Conservation (phyloP, 2,888 invertebrate species). For the Metalampra italica region DNA sequence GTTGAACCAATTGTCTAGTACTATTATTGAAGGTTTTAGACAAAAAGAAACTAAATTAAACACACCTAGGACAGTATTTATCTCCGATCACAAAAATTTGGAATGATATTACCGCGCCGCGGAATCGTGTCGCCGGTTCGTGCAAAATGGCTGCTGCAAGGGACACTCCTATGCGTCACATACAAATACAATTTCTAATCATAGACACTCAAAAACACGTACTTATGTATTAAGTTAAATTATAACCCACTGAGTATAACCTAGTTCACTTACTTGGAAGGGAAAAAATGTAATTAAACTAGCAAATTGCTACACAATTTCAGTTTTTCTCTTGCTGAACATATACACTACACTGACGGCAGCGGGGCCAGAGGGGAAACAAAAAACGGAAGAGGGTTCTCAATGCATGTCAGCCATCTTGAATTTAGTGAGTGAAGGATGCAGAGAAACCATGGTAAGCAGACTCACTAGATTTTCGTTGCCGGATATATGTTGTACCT, state of each 20-base stretch:
- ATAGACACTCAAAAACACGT: slow-evolving; percentile 46
- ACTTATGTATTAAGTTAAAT: no score
- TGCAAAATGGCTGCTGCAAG: slow-evolving; percentile 78
- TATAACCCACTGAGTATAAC: slow-evolving; percentile 53
- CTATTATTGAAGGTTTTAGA: slow-evolving; percentile 18
- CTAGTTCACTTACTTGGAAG: slow-evolving; percentile 75
- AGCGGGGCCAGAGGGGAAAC: slow-evolving; percentile 77
- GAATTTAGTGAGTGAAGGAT: slow-evolving; percentile 22
- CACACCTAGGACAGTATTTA: slow-evolving; percentile 12
- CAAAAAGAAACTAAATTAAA: slow-evolving; percentile 8
- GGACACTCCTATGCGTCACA: slow-evolving; percentile 82
- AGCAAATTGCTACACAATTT: slow-evolving; percentile 76
- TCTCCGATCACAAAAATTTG: slow-evolving; percentile 36
- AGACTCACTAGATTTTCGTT: not conserved
- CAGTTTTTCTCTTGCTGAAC: slow-evolving; percentile 77
- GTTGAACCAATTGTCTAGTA: slow-evolving; percentile 15
- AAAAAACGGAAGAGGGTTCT: slow-evolving; percentile 77
- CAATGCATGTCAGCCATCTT: slow-evolving; percentile 61
- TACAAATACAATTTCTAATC: slow-evolving; percentile 45
- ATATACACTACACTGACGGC: slow-evolving; percentile 77
- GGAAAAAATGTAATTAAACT: slow-evolving; percentile 74
- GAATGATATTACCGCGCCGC: slow-evolving; percentile 55
- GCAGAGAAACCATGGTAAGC: slow-evolving; percentile 11
- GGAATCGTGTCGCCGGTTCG: slow-evolving; percentile 76
- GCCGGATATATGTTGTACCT: slow-evolving; percentile 8